These are phyloP conservation scores for Myotis pilosus DNA, from an alignment of 2,797 vertebrate species.

Conservation along the genomic window DNA sequence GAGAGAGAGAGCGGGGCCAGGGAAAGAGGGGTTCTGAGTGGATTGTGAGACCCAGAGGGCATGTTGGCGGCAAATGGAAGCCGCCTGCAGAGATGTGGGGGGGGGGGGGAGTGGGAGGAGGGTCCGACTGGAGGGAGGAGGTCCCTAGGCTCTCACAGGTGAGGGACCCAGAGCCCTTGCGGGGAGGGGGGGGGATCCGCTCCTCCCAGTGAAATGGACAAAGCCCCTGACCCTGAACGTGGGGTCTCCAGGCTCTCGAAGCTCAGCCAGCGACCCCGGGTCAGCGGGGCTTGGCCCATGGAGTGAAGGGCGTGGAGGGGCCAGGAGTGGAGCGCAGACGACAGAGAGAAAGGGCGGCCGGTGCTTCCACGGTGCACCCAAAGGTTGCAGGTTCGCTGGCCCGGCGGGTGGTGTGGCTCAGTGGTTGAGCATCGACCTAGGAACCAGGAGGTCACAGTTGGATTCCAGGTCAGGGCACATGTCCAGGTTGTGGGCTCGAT, in stretches of 20 bases:
- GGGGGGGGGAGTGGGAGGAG: no score
- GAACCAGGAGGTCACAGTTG: no score
- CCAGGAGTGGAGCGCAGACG: neutral
- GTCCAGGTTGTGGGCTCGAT: no score
- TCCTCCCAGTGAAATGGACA: neutral
- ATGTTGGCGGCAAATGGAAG: neutral
- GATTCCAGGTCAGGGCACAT: no score
- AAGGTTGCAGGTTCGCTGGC: no score
- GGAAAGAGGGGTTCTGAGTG: neutral
- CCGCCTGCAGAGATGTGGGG: neutral
- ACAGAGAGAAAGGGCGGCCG: neutral
- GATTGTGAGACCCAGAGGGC: neutral
- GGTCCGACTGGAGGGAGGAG: neutral
- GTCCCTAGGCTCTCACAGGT: neutral
- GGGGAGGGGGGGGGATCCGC: accelerated
- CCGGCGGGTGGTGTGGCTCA: no score
- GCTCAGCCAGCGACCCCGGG: neutral
- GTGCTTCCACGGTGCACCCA: no score
- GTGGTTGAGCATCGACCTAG: no score
- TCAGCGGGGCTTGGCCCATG: no score
- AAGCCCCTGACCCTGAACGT: neutral
- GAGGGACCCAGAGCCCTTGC: neutral
- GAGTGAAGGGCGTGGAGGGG: neutral
- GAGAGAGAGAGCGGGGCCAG: no score
- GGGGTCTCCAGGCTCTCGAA: neutral